Percentiles rank a stretch among this genome's conserved stretches.
Evolutionary conservation across 2,797 vertebrate species (phyloP).

Genomic region (Gymnothorax javanicus): DNA sequence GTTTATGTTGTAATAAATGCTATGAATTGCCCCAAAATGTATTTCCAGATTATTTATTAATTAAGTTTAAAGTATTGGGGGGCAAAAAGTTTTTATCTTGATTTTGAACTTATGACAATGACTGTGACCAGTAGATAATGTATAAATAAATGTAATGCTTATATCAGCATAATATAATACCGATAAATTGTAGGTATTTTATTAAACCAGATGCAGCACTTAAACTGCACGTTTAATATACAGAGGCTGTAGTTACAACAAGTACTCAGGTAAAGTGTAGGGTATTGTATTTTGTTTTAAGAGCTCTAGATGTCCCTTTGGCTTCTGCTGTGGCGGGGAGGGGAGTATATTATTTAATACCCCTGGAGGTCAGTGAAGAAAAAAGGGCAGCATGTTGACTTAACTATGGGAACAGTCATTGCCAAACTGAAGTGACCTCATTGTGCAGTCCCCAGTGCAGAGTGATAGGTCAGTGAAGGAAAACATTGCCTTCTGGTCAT

Average conservation of each 20-base stretch:
- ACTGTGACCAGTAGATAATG: neutral
- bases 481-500: too few species aligned
- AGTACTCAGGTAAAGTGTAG: neutral
- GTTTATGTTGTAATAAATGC: too few species aligned
- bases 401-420: neutral
- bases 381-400: neutral
- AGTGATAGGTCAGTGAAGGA: neutral
- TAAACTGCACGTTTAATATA: neutral
- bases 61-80: too few species aligned
- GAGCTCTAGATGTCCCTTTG: neutral
- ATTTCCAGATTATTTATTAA: too few species aligned
- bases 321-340: neutral
- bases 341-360: neutral
- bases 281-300: neutral
- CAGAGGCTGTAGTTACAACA: neutral
- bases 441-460: neutral
- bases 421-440: neutral
- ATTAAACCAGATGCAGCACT: neutral
- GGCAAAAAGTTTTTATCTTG: too few species aligned
- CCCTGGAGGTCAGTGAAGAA: neutral
- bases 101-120: neutral
- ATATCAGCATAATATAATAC: neutral
- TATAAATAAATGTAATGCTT: neutral
- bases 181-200: neutral
- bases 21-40: too few species aligned